Conservation (phyloP, 2,888 invertebrate species). For the Meteorus cinctellus region DNA sequence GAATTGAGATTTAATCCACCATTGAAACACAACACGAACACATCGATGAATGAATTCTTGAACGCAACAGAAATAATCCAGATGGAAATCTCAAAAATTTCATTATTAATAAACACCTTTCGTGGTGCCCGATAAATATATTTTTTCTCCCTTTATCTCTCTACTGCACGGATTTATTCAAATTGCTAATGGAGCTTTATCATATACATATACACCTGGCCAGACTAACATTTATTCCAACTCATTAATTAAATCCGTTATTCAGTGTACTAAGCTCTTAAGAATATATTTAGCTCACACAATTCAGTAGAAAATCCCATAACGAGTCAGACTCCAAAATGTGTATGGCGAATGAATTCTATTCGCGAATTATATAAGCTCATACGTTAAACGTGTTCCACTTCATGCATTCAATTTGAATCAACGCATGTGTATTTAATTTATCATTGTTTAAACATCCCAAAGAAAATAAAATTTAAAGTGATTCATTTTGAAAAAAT, state of each 20-base stretch:
- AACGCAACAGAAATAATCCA: no score
- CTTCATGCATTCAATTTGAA: not conserved
- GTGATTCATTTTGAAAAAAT: not conserved
- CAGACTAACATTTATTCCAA: not conserved
- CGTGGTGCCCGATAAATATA: not conserved
- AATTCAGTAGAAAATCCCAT: conserved; percentile 7
- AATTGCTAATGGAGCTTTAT: conserved; percentile 1
- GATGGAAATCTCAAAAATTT: not conserved
- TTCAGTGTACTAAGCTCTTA: conserved; percentile 10
- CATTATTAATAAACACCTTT: not conserved
- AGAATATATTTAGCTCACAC: not conserved
- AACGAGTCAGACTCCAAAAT: conserved; percentile 3
- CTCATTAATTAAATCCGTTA: conserved; percentile 15
- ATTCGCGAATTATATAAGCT: conserved; percentile 2
- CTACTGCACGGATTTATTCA: conserved; percentile 24
- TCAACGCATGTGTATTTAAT: not conserved
- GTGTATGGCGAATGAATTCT: conserved; percentile 6
- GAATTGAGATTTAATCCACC: no score
- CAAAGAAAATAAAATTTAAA: not conserved
- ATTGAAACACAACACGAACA: not conserved
- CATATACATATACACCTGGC: not conserved
- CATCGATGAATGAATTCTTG: not conserved
- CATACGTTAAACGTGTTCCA: not conserved
- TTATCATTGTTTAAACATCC: no score
- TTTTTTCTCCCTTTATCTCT: not conserved